Conservation (phyloP, 2,888 invertebrate species). For the Phalera bucephala region DNA sequence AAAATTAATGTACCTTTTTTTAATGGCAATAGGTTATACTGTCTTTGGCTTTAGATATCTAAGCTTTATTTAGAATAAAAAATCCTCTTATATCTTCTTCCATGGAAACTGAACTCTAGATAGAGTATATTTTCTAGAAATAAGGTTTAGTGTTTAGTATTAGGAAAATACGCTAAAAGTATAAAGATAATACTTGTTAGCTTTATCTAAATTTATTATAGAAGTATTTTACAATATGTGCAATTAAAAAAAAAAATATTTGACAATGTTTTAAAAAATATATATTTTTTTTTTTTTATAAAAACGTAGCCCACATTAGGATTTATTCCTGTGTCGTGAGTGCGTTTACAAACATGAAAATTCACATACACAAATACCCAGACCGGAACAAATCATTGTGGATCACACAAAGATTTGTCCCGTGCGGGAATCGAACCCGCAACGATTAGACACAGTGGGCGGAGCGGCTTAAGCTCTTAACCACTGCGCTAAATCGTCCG, state of each 20-base stretch:
- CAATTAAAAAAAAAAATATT: conserved; percentile 18
- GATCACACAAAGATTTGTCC: too few species aligned
- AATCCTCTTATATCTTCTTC: conserved; percentile 8
- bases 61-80: conserved; percentile 18
- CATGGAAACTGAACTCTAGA: conserved; percentile 13
- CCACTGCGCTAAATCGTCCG: too few species aligned
- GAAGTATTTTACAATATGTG: conserved; percentile 15
- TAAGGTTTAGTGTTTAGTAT: conserved; percentile 15
- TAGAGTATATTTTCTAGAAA: conserved; percentile 11
- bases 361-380: too few species aligned
- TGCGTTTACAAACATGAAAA: too few species aligned
- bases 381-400: too few species aligned
- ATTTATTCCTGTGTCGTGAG: too few species aligned
- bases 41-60: conserved; percentile 25
- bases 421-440: too few species aligned
- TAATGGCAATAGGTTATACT: conserved; percentile 31
- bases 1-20: conserved; percentile 3
- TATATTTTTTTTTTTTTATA: too few species aligned
- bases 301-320: too few species aligned
- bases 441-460: too few species aligned
- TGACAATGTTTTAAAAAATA: conserved; percentile 6
- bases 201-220: conserved; percentile 12
- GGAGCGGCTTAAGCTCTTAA: too few species aligned
- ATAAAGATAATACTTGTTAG: conserved; percentile 20
- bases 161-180: conserved; percentile 11